Evolutionary conservation across 2,888 invertebrate species (phyloP), one percentile per base, ranked within the genome.

Genomic region (Mystacides longicornis): DNA sequence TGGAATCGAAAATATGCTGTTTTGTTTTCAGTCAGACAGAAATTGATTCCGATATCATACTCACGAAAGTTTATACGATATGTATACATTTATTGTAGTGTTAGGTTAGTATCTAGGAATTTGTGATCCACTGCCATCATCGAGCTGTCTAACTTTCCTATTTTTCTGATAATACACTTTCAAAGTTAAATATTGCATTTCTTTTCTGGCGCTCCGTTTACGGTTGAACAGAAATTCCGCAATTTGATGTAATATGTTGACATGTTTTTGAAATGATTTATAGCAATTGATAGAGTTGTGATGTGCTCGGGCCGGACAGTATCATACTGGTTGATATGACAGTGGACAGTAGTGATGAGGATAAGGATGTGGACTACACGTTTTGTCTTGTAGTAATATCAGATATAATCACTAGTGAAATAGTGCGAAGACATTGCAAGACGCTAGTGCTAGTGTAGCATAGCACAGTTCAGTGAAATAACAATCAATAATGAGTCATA

Each of bases 401-500:
- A 16, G 37, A 37, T 7, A 14, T 3, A 37, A 14, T n/a, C 37
- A 37, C n/a, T 19, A 5, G 20, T 4, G 18, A 21, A 20, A 3
- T 45, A n/a, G 43, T 43, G 27, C 16, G 16, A 43, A 18, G 4
- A 43, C 16, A 5, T 11, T 43, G 16, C 7, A n/a, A 16, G 43
- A n/a, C 18, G 16, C 5, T 43, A 16, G 18, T 43, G 43, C 5
- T 43, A 43, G 43, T 43, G 18, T 21, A 5, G 7, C 45, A 45
- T 3, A 3, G n/a, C n/a, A n/a, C n/a, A n/a, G n/a, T n/a, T n/a
- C n/a, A n/a, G n/a, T n/a, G n/a, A n/a, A n/a, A n/a, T n/a, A n/a
- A n/a, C n/a, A n/a, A n/a, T n/a, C n/a, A n/a, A n/a, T n/a, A n/a
- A 87, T 87, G 87, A 86, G 86, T 85, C 87, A 87, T 73, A 86